Conservation (phyloP, 2,888 invertebrate species). For the Cryptophagus acutangulus region DNA sequence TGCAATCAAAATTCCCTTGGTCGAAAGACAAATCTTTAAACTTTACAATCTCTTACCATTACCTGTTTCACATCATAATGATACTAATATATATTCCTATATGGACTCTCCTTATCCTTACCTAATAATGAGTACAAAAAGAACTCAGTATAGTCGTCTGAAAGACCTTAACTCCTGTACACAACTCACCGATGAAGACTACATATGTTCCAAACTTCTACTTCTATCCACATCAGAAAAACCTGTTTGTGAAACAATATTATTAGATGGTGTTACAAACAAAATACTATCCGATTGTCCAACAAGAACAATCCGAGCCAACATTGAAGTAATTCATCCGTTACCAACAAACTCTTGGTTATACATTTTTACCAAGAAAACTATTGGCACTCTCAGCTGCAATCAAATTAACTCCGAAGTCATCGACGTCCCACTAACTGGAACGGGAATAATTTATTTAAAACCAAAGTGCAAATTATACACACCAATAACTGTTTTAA, state of each 20-base stretch:
- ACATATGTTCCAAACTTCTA: conserved; percentile 7
- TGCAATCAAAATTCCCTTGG: conserved; percentile 14
- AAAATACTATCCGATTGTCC: conserved; percentile 3
- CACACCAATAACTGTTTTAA: conserved; percentile 9
- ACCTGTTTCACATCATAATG: not conserved
- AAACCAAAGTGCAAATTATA: conserved; percentile 11
- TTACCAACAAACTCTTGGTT: conserved; percentile 10
- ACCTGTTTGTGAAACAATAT: conserved; percentile 12
- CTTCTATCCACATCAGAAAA: conserved; percentile 6
- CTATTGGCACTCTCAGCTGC: conserved; percentile 10
- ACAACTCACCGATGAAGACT: conserved; percentile 2
- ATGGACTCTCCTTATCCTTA: not conserved
- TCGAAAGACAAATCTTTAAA: conserved; percentile 1
- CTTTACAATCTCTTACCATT: conserved; percentile 1
- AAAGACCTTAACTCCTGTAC: no score
- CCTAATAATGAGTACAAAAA: not conserved
- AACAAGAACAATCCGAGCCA: not conserved
- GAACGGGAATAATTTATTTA: conserved; percentile 8
- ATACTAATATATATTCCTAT: conserved; percentile 4
- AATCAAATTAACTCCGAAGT: conserved; percentile 1
- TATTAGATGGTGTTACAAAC: not conserved
- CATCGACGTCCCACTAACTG: conserved; percentile 7
- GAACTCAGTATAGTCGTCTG: conserved; percentile 7
- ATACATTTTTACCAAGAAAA: conserved; percentile 9
- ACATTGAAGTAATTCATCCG: conserved; percentile 7